These are phyloP conservation scores for Orthosia gracilis DNA, from an alignment of 2,888 invertebrate species.

Conservation along the genomic window DNA sequence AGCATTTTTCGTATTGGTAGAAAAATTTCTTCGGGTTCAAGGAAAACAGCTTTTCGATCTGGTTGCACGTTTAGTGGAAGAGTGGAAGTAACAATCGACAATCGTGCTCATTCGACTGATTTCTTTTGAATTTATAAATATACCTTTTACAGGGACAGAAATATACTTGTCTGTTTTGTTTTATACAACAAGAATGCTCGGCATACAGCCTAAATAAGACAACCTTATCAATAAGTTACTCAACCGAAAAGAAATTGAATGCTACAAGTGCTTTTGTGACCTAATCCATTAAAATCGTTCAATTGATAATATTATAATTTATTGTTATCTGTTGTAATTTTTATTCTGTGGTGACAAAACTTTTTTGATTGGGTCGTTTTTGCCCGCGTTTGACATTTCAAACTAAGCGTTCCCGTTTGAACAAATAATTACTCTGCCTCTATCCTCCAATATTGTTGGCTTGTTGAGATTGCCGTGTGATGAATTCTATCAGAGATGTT, in stretches of 20 bases:
- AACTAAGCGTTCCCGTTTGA: neutral
- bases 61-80: neutral
- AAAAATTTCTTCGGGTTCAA: neutral
- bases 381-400: slow-evolving; percentile 17
- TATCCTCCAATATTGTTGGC: no score
- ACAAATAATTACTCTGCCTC: neutral
- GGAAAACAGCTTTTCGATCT: neutral
- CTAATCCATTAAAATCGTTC: neutral
- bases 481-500: slow-evolving; percentile 3
- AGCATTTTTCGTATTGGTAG: neutral
- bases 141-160: neutral
- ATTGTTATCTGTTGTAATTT: neutral
- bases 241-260: slow-evolving; percentile 23
- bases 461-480: neutral
- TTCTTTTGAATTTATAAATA: neutral
- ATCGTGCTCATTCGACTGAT: no score
- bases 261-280: neutral
- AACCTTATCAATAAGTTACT: slow-evolving; percentile 47
- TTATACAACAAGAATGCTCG: slow-evolving; percentile 19
- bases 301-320: neutral
- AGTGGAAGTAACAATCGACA: neutral
- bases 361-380: neutral
- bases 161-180: no score
- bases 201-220: slow-evolving; percentile 18
- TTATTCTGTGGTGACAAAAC: neutral